phyloP scores from a whole-genome alignment of 2,888 invertebrate genomes.

The Watsonalla cultraria region DNA sequence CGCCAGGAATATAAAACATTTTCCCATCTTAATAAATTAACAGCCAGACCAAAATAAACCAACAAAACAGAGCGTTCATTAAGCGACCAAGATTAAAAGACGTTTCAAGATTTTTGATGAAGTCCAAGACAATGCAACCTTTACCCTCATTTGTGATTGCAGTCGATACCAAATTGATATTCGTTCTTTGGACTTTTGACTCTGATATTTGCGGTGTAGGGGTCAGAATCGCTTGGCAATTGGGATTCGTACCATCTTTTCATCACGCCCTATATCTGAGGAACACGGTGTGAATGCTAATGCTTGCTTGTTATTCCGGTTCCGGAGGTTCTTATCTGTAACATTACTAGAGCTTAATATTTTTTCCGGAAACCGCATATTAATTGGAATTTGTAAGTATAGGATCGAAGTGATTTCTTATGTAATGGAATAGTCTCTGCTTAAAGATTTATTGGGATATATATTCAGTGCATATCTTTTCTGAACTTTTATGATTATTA shows the following conservation, averaged over 20 bases:
- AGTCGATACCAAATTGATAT: not conserved
- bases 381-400: constrained; percentile 34
- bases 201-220: not conserved
- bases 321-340: constrained; percentile 37
- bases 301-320: constrained; percentile 33
- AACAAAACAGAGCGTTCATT: not conserved
- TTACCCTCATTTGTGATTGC: constrained; percentile 1
- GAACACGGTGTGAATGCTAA: constrained; percentile 32
- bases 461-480: too few relatives aligned
- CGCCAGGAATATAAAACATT: not conserved
- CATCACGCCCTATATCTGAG: constrained; percentile 36
- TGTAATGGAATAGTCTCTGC: too few relatives aligned
- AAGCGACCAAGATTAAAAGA: constrained; percentile 1
- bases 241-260: constrained; percentile 19
- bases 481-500: too few relatives aligned
- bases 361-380: constrained; percentile 36
- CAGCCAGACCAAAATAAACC: not conserved
- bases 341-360: constrained; percentile 39
- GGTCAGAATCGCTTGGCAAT: not conserved
- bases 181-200: not conserved
- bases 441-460: too few relatives aligned
- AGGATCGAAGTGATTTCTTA: not conserved
- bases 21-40: not conserved
- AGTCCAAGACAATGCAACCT: constrained; percentile 1
- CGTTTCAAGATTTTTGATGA: constrained; percentile 4